These are phyloP conservation scores for Bombus haemorrhoidalis DNA, from an alignment of 1,140 invertebrate species.

Conservation along the genomic window DNA sequence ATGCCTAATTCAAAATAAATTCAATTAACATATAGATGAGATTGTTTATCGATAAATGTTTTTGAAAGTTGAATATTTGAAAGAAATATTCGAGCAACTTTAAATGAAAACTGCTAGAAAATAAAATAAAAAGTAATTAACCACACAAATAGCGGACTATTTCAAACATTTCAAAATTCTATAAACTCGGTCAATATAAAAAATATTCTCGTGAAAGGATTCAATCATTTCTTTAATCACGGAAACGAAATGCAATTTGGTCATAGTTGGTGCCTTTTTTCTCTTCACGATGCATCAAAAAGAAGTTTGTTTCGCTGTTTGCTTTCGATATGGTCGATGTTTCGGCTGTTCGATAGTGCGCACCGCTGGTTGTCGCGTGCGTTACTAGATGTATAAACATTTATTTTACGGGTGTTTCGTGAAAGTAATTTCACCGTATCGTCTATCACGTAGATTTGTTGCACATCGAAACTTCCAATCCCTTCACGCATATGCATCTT, in stretches of 20 bases:
- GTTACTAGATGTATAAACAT: neutral
- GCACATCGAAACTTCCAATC: conserved; percentile 35
- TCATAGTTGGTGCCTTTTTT: neutral
- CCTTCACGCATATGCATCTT: conserved; percentile 35
- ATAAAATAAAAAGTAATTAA: neutral
- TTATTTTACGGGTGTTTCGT: neutral
- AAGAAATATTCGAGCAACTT: neutral
- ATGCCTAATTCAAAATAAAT: no score
- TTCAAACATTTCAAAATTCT: neutral
- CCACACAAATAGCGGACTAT: neutral
- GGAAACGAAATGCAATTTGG: neutral
- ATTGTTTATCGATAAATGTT: neutral
- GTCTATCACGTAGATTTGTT: conserved; percentile 28
- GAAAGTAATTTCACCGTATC: conserved; percentile 48
- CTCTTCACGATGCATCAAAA: neutral
- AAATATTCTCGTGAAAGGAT: neutral
- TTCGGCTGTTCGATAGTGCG: neutral
- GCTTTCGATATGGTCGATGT: neutral
- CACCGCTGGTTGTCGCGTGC: neutral
- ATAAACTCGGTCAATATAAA: neutral
- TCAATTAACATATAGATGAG: no score
- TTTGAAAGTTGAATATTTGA: neutral
- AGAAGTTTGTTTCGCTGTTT: neutral
- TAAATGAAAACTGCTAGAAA: neutral
- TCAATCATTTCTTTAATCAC: neutral